Evolutionary conservation across 2,113 vertebrate genomes (phyloP), one percentile per base, ranked within the genome.

Genomic region (Anser cygnoides): DNA sequence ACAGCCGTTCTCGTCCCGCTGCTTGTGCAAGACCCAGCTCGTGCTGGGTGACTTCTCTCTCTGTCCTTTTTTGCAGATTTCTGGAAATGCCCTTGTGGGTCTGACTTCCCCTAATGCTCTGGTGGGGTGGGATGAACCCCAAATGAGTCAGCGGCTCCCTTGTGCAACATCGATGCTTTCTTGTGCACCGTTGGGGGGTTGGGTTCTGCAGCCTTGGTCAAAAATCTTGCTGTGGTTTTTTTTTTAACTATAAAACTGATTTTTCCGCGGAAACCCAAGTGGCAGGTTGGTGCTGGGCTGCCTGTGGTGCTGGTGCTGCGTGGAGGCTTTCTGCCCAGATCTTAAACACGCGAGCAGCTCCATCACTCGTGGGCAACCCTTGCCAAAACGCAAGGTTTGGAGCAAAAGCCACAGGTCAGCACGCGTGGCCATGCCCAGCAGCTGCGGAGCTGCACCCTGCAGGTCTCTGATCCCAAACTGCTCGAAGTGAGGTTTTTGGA

Each of bases 101-200:
- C 63, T 1, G 0, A 49, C 15, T 86, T 86, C 73, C 83, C 0
- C 0, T 66, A 79, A 73, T 0, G 1, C 62, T 43, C 1, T 5
- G 71, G 29, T 1, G 0, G 72, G 74, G 68, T 70, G 44, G 82
- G 31, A 63, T 0, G 1, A 87, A 44, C 79, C 6, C 7, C 33
- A 5, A 28, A 29, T 66, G 72, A 72, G 85, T 90, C 6, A 0
- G 3, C 1, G 0, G 23, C 20, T 71, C 39, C 59, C 15, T 65
- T 65, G 37, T 26, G 25, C 62, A 65, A 19, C 6, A 17, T 26
- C 10, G 16, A 18, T 31, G 54, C 28, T 37, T 65, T 19, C 37
- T 29, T 65, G 26, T 23, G 28, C 11, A 41, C 18, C 26, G 7
- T 35, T 43, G 50, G n/a, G 19, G 16, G 2, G 18, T 70, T 82